Evolutionary conservation across 2,113 vertebrate genomes (phyloP).

Genomic region (Leiothrix lutea): DNA sequence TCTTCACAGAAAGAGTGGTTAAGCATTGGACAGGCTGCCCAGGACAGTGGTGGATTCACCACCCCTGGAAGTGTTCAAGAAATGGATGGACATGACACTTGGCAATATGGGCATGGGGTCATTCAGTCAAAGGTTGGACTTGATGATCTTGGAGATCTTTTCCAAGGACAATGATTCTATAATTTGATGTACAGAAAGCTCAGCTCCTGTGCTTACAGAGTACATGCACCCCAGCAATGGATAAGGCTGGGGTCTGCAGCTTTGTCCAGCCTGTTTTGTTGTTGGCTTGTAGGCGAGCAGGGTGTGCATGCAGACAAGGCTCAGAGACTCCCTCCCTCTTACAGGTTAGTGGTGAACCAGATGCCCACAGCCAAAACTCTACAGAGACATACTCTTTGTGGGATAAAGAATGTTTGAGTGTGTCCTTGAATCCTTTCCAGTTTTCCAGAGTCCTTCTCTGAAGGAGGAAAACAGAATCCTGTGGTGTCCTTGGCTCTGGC

Average conservation of each 20-base stretch:
- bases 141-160: not conserved
- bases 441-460: not conserved
- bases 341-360: not conserved
- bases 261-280: not conserved
- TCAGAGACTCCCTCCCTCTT: not conserved
- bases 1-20: not conserved
- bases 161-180: not conserved
- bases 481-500: not conserved
- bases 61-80: not conserved
- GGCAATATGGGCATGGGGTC: not conserved
- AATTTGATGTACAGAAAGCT: not conserved
- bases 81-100: not conserved
- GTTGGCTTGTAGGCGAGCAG: not conserved
- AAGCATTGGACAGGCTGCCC: not conserved
- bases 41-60: not conserved
- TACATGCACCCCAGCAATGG: fast-evolving
- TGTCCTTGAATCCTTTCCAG: not conserved
- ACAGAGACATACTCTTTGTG: not conserved
- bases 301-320: not conserved
- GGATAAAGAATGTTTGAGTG: not conserved
- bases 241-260: not conserved
- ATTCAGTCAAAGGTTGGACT: not conserved
- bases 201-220: not conserved
- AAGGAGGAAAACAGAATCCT: not conserved
- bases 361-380: not conserved